A percentile compares a stretch with the other conserved stretches of the same genome.
Conservation (phyloP, 35 echinoderm and acorn worm species). For the Strongylocentrotus purpuratus region DNA sequence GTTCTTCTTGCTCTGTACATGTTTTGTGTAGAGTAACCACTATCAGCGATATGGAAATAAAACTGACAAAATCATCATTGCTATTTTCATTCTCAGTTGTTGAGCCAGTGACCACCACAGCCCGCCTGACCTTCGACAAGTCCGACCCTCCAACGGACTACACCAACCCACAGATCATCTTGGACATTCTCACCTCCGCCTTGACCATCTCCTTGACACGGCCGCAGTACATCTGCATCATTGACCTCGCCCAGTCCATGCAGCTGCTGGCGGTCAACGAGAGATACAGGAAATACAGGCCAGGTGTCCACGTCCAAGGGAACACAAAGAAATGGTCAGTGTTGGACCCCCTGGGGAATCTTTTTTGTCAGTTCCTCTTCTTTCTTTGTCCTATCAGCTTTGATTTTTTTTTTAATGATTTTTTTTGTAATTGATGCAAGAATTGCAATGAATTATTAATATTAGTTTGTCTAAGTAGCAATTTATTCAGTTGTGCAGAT, state of each 20-base stretch:
- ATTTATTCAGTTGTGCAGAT: not conserved
- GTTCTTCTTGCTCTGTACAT: too few relatives aligned
- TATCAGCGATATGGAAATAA: not conserved
- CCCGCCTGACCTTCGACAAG: constrained; percentile 87
- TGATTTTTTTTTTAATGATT: not conserved
- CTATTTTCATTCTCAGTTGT: constrained; percentile 53
- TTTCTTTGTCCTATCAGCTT: not conserved
- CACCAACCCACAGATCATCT: constrained; percentile 64
- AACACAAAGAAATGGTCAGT: constrained; percentile 89
- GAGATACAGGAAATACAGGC: constrained; percentile 88
- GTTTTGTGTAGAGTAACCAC: too few relatives aligned
- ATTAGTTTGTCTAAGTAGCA: too few relatives aligned
- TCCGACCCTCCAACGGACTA: constrained; percentile 70
- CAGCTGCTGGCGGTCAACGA: constrained; percentile 84
- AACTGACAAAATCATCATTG: not conserved
- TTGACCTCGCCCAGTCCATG: constrained; percentile 80
- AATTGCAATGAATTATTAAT: too few relatives aligned
- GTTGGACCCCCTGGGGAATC: not conserved
- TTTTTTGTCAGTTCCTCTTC: not conserved
- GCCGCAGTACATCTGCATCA: constrained; percentile 74
- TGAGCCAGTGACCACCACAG: constrained; percentile 80
- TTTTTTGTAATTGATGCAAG: not conserved
- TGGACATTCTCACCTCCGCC: constrained; percentile 87
- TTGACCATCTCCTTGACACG: constrained; percentile 68
- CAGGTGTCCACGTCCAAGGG: constrained; percentile 63